Evolutionary conservation across 2,113 vertebrate species (phyloP), one percentile per base, ranked within the genome.

Genomic region (Antennarius striatus): DNA sequence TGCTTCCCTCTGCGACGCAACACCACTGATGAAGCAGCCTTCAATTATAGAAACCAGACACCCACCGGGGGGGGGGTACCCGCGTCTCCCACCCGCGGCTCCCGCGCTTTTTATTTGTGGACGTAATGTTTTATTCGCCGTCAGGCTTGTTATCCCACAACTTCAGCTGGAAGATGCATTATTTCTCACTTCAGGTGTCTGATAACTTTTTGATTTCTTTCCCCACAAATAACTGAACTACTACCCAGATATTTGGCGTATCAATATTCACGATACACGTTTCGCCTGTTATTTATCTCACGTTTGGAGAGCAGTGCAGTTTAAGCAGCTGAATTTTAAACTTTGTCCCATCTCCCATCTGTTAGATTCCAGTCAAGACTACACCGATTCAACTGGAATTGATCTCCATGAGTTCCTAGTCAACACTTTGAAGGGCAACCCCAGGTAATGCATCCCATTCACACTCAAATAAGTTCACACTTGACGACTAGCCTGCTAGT

Each of bases 401-500:
- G 96, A 99, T 92, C 96, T 99, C 84, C 97, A 99, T 63, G 96
- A 99, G 88, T 99, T 99, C 94, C 94, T 98, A 93, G 96, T 98
- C 91, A 99, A 98, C 93, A 99, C 96, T 30, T 89, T 98, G 88
- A 98, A 97, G 93, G 95, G 96, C 87, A 99, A 98, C 92, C 96
- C 96, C 91, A 96, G 96, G 96, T 98, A 77, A 46, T 75, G 45
- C 39, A 2, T 11, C 40, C n/a, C 0, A 4, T 6, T 8, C 14
- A 5, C 63, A 2, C 10, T 29, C 28, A 5, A 14, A 22, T 22
- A 22, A 22, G 22, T 22, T 22, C 22, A 22, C 22, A 22, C 22
- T 22, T 22, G 22, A 22, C 22, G 22, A 22, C 22, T 22, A 22
- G 22, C 22, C 22, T 22, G 22, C 22, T 22, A 22, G 22, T 22